phyloP scores from a whole-genome alignment of 2,888 invertebrate genomes.

The Philereme vetulata region DNA sequence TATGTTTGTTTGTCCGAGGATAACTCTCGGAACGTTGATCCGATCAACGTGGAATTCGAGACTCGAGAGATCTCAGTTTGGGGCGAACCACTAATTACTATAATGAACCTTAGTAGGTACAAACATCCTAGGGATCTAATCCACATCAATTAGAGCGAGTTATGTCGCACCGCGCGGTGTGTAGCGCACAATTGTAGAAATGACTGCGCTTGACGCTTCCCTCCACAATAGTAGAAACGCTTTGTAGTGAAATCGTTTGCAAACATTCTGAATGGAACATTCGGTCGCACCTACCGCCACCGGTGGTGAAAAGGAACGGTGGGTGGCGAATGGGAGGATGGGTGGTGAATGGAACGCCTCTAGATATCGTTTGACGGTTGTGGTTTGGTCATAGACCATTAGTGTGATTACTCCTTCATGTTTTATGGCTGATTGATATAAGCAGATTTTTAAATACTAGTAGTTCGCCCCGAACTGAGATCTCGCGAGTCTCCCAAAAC shows the following conservation, averaged over 20 bases:
- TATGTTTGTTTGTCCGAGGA: too few species aligned
- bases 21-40: too few species aligned
- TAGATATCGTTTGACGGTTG: conserved; percentile 10
- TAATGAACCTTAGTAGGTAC: too few species aligned
- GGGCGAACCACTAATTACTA: too few species aligned
- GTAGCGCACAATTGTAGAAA: conserved; percentile 22
- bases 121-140: too few species aligned
- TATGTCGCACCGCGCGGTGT: conserved; percentile 6
- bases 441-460: background rate
- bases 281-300: background rate
- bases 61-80: too few species aligned
- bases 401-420: conserved; percentile 16
- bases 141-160: too few species aligned
- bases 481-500: too few species aligned
- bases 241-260: conserved; percentile 62
- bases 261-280: conserved; percentile 42
- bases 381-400: conserved; percentile 16
- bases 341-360: conserved; percentile 20
- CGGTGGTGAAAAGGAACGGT: conserved; percentile 9
- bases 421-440: conserved; percentile 3
- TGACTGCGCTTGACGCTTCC: conserved; percentile 48
- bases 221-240: conserved; percentile 39
- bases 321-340: conserved; percentile 2
- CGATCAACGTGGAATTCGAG: too few species aligned
- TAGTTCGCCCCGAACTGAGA: too few species aligned